phyloP scores from a whole-genome alignment of 2,113 vertebrate genomes.

The Ptilonorhynchus violaceus region DNA sequence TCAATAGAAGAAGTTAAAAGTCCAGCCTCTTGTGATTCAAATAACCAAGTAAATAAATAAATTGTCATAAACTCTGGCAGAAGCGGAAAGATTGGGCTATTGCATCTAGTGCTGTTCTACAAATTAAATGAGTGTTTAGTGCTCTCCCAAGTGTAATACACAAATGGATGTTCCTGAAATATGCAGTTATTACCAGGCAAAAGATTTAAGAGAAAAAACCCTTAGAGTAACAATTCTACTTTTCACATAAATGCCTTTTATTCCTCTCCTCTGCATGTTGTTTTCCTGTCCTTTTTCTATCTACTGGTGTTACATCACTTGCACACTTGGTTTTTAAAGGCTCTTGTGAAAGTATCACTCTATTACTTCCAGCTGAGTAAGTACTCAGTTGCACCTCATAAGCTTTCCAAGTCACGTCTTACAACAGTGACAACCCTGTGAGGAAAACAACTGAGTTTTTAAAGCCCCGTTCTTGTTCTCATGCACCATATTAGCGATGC shows the following conservation, averaged over 20 bases:
- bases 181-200: not conserved
- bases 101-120: not conserved
- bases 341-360: constrained; percentile 37
- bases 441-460: constrained; percentile 45
- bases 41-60: not conserved
- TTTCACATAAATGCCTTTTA: not conserved
- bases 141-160: not conserved
- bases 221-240: not conserved
- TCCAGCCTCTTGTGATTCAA: not conserved
- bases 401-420: constrained; percentile 50
- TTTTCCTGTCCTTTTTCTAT: not conserved
- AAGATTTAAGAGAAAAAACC: not conserved
- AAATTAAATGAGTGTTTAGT: constrained; percentile 30
- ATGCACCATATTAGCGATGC: not conserved
- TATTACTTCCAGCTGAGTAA: constrained; percentile 64
- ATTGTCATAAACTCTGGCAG: not conserved
- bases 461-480: not conserved
- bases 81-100: not conserved
- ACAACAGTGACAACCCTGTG: constrained; percentile 24
- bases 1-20: not conserved
- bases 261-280: not conserved
- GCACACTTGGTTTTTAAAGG: constrained; percentile 30
- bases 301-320: constrained; percentile 12
- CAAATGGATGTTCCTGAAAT: constrained; percentile 21
- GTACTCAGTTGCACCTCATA: constrained; percentile 54